Evolutionary conservation across 2,113 vertebrate species (phyloP), one percentile per base, ranked within the genome.

Genomic region (Ptychochromis oligacanthus): DNA sequence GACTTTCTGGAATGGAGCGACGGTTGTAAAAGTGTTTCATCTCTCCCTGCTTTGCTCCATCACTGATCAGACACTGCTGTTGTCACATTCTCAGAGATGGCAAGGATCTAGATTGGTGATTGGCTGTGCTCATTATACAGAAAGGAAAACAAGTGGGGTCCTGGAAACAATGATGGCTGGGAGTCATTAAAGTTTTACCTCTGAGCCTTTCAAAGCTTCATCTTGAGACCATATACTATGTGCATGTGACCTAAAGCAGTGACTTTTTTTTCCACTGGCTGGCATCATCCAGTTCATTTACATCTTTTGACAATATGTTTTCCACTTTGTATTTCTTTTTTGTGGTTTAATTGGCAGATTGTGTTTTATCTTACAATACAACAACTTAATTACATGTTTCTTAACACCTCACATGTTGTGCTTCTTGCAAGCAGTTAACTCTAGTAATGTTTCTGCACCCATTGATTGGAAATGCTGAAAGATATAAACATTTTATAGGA

Each of bases 131-230:
- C 90, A 83, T 95, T 94, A 85, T 34, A 87, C 80, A 87, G 86
- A 82, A 60, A 56, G 65, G 77, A 87, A 87, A 90, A 86, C 54
- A 88, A 83, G 85, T 74, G 67, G 75, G 81, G 65, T 36, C 84
- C 75, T 85, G 92, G 90, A 93, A 92, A 91, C 84, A 78, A 1
- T 36, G 85, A 93, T 90, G 81, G 77, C 80, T 91, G 94, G 91
- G 89, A 94, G 80, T 87, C 90, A 90, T 95, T 93, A 95, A 91
- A 94, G 88, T 93, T 94, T 90, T 92, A 94, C 94, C 94, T 94
- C 87, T 82, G 94, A 95, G 94, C 95, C 90, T 94, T 93, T 83
- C 72, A 75, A 82, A 82, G 87, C 81, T 64, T 86, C 83, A 91
- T 92, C 90, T 64, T 82, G 87, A 93, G 85, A 95, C 88, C 64